These are phyloP conservation scores for Trinectes maculatus DNA, from an alignment of 2,113 vertebrate genomes.

Conservation along the genomic window DNA sequence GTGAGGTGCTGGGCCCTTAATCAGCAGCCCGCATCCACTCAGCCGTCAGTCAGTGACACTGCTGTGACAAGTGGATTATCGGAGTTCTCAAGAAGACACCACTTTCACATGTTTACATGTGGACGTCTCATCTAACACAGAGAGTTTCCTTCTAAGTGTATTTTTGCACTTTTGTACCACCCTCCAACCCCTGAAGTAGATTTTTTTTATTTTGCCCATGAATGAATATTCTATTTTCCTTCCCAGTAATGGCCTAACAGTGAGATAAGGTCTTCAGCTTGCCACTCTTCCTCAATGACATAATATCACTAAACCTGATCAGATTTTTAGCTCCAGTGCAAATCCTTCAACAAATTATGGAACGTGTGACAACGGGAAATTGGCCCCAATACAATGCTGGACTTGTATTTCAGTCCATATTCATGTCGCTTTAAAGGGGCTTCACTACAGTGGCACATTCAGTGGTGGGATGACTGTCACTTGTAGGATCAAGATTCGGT, in stretches of 20 bases:
- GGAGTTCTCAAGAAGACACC: constrained; percentile 35
- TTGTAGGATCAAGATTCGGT: constrained; percentile 31
- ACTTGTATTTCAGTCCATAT: no score
- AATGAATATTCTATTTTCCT: constrained; percentile 44
- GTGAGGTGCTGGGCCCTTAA: constrained; percentile 29
- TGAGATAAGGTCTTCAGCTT: constrained; percentile 32
- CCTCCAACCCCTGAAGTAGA: constrained; percentile 36
- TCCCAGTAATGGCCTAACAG: constrained; percentile 4
- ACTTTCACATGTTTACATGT: constrained; percentile 33
- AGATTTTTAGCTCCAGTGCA: background rate
- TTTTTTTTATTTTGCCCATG: constrained; percentile 47
- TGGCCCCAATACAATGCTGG: no score
- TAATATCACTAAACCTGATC: background rate
- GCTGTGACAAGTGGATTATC: constrained; percentile 45
- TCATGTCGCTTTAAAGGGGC: constrained; percentile 5
- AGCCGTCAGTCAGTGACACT: constrained; percentile 5
- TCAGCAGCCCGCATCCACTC: background rate
- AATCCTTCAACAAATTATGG: no score
- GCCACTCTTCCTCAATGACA: constrained; percentile 2
- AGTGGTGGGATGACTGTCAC: constrained; percentile 18
- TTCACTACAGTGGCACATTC: background rate
- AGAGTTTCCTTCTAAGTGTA: constrained; percentile 45
- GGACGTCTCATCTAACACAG: constrained; percentile 28
- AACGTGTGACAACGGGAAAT: no score
- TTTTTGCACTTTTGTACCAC: constrained; percentile 59